Evolutionary conservation across 64 coral and sea anemone genomes (phyloP).

Genomic region (Pocillopora verrucosa): DNA sequence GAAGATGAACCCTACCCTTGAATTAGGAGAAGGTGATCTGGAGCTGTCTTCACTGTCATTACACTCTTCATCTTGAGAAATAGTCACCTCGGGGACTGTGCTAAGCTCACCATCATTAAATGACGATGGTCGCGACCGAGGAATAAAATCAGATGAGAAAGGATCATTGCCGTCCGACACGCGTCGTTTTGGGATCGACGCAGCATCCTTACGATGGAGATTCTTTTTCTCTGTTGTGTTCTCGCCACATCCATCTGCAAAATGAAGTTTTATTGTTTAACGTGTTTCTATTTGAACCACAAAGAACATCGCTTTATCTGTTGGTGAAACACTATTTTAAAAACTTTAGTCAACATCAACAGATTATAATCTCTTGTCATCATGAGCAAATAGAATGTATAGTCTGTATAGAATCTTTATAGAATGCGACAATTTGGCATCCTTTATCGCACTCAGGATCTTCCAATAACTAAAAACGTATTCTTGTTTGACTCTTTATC

Average conservation of each 20-base stretch:
- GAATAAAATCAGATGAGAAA: conserved; percentile 26
- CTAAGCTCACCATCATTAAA: conserved; percentile 65
- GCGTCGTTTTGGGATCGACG: conserved; percentile 12
- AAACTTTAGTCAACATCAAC: too few relatives aligned
- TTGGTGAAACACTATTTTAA: neutral
- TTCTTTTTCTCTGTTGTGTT: neutral
- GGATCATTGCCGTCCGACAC: conserved; percentile 56
- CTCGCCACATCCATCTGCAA: conserved; percentile 4
- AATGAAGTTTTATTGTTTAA: neutral
- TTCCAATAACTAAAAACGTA: too few relatives aligned
- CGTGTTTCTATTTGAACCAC: neutral
- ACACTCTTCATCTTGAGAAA: conserved; percentile 39
- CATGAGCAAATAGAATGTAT: too few relatives aligned
- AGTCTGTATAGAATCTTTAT: too few relatives aligned
- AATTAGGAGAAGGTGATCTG: conserved; percentile 39
- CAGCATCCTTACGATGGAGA: neutral
- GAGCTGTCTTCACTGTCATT: conserved; percentile 47
- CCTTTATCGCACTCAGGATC: too few relatives aligned
- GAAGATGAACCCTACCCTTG: neutral
- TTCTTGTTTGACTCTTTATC: too few relatives aligned
- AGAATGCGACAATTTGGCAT: too few relatives aligned
- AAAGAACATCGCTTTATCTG: neutral
- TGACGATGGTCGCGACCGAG: conserved; percentile 55
- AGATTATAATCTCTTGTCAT: too few relatives aligned
- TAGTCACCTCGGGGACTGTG: conserved; percentile 66